phyloP scores from a whole-genome alignment of 1,140 invertebrate genomes.

The Protaetia brevitarsis region DNA sequence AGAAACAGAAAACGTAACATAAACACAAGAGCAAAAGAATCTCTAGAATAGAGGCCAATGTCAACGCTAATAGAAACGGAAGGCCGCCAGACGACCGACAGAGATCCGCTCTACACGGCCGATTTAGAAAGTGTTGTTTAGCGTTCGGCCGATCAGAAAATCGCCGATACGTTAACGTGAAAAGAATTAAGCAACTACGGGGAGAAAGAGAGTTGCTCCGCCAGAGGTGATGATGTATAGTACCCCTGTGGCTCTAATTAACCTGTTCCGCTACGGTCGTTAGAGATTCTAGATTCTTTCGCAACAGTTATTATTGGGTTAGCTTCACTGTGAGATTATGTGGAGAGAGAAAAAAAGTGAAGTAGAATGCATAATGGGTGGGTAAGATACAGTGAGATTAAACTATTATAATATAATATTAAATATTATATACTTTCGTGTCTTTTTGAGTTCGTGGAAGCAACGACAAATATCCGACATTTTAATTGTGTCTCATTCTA shows the following conservation, averaged over 20 bases:
- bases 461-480: not conserved
- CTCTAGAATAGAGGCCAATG: not conserved
- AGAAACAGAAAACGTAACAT: not conserved
- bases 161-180: too few species aligned
- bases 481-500: too few species aligned
- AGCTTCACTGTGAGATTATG: not conserved
- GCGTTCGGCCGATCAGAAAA: too few species aligned
- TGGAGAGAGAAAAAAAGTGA: not conserved
- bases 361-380: not conserved
- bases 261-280: constrained; percentile 26
- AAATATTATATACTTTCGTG: not conserved
- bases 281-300: constrained; percentile 11
- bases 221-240: constrained; percentile 32
- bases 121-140: constrained; percentile 33
- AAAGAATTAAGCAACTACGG: constrained; percentile 25
- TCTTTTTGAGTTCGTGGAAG: not conserved
- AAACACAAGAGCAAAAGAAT: not conserved
- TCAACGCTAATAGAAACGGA: not conserved
- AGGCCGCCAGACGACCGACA: not conserved
- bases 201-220: constrained; percentile 18
- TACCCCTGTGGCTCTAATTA: constrained; percentile 31
- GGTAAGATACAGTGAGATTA: not conserved
- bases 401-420: not conserved
- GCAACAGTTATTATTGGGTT: constrained; percentile 6
- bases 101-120: constrained; percentile 24